Evolutionary conservation across 2,888 invertebrate genomes (phyloP), one percentile per base, ranked within the genome.

Genomic region (Lymantria dispar): DNA sequence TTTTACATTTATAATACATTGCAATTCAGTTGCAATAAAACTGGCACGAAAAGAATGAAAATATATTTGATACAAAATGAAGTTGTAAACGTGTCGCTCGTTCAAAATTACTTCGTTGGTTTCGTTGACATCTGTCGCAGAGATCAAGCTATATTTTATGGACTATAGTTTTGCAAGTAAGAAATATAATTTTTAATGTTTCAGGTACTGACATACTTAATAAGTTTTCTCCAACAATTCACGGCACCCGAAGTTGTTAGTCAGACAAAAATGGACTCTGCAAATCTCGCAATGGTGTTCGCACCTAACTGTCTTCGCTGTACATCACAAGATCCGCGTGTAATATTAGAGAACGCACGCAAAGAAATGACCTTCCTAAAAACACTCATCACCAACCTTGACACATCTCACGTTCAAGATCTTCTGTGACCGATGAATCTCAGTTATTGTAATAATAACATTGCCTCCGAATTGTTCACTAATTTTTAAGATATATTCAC

Each of bases 331-430:
- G 98, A 99, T 89, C 98, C 98, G 8, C 94, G 97, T 64, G 95
- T 98, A 60, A 98, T 99, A 70, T 95, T 99, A 74, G 98, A 99
- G 80, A 99, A 99, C 90, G 98, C 99, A 38, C 94, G 99, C 54
- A 98, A 98, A 81, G 99, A 99, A 89, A 99, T 99, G 99, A 96
- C 98, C 73, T 99, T 99, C 88, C 95, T 99, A 83, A 95, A 98
- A 76, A 97, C 97, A 58, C 94, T 99, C 62, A 98, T 99, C 80
- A 96, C 97, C 77, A 95, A 97, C 87, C 94, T 99, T 85, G 98
- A 99, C 85, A 98, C 99, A 51, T 93, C 94, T 70, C 94, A 94
- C 88, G 94, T 95, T 62, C 93, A 94, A 76, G 94, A 95, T 85
- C 93, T 95, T 78, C 94, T 95, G 92, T 95, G 94, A 95, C 89